Evolutionary conservation across 2,888 invertebrate genomes (phyloP).

Genomic region (Onchidella celtica): DNA sequence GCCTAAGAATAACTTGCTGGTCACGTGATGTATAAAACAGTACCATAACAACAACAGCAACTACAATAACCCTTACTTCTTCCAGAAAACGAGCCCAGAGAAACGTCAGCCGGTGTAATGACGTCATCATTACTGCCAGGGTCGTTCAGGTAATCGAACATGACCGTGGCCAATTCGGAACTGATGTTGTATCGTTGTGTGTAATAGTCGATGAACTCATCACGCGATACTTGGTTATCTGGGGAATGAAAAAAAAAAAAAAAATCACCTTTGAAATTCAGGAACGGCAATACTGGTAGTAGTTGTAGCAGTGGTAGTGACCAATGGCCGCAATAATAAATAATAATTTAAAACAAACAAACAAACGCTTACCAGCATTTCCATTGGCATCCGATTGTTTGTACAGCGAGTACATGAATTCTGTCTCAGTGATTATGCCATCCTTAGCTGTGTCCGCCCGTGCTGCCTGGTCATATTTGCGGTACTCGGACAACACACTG

Average conservation of each 20-base stretch:
- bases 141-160: slow-evolving; percentile 54
- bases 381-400: slow-evolving; percentile 36
- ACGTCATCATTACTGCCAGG: slow-evolving; percentile 35
- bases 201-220: slow-evolving; percentile 53
- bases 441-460: slow-evolving; percentile 46
- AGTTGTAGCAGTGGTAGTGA: too few species aligned
- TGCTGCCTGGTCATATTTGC: slow-evolving; percentile 37
- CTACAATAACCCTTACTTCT: too few species aligned
- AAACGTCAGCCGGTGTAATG: slow-evolving; percentile 36
- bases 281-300: too few species aligned
- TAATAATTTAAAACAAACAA: slow-evolving; percentile 1
- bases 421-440: slow-evolving; percentile 44
- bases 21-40: too few species aligned
- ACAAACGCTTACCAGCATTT: slow-evolving; percentile 26
- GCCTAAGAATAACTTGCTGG: too few species aligned
- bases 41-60: too few species aligned
- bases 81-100: slow-evolving; percentile 35
- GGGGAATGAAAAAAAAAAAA: neutral
- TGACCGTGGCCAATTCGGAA: slow-evolving; percentile 50
- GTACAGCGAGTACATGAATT: slow-evolving; percentile 47
- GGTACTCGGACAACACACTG: slow-evolving; percentile 42
- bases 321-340: too few species aligned
- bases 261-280: too few species aligned
- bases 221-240: slow-evolving; percentile 50
- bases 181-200: slow-evolving; percentile 44